These are phyloP conservation scores for Stenopsyche tienmushanensis DNA, from an alignment of 1,140 invertebrate species.

Conservation along the genomic window DNA sequence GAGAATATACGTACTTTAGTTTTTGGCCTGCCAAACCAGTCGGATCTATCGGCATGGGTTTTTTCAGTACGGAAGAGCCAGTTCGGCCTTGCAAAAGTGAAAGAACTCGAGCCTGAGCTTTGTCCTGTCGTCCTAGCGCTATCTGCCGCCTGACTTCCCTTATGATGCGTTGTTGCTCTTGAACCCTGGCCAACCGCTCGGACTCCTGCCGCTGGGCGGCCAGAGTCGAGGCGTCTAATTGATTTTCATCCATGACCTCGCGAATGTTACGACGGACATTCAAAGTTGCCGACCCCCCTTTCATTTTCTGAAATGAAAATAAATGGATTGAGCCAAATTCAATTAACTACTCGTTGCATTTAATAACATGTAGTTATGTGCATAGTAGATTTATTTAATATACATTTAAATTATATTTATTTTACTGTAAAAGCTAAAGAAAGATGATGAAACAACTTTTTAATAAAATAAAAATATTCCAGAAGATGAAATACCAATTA, in stretches of 20 bases:
- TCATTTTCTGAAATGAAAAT: constrained; percentile 15
- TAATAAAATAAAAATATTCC: too few relatives aligned
- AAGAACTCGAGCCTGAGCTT: constrained; percentile 66
- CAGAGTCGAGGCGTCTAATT: constrained; percentile 88
- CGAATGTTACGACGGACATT: constrained; percentile 82
- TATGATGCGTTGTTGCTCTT: constrained; percentile 78
- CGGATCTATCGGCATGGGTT: constrained; percentile 39
- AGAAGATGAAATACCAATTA: too few relatives aligned
- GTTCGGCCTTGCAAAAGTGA: constrained; percentile 63
- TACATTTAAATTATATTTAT: neutral
- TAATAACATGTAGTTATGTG: neutral
- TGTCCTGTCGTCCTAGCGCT: constrained; percentile 67
- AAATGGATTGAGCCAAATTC: neutral
- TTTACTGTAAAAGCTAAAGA: neutral
- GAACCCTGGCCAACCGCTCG: constrained; percentile 80
- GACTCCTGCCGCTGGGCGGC: constrained; percentile 90
- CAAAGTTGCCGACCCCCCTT: constrained; percentile 45
- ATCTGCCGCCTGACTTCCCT: constrained; percentile 75
- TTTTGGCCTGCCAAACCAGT: constrained; percentile 45
- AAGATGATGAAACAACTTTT: neutral
- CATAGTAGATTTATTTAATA: too few relatives aligned
- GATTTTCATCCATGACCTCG: constrained; percentile 89
- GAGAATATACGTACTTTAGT: constrained; percentile 46
- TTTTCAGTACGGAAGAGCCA: constrained; percentile 59
- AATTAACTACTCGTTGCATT: constrained; percentile 4